Conservation (phyloP, 92 coral and sea anemone species). For the Diadumene lineata region DNA sequence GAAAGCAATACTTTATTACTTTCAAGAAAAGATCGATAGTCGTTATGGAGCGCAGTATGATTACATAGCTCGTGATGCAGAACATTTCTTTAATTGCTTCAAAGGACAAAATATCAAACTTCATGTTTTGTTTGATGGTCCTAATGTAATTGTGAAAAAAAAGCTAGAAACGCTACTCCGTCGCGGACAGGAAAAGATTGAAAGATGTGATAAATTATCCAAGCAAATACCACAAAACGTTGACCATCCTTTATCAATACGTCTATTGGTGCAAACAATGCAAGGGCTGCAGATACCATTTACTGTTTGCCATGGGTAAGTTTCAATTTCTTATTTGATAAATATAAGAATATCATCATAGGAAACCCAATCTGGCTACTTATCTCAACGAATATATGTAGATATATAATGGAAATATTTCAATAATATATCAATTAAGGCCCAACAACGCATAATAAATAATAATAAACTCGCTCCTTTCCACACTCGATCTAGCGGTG, state of each 20-base stretch:
- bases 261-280: conserved; percentile 55
- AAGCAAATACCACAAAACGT: too few species aligned
- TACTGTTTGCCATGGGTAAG: conserved; percentile 85
- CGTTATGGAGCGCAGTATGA: conserved; percentile 83
- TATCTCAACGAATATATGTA: too few species aligned
- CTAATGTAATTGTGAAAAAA: conserved; percentile 58
- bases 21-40: conserved; percentile 31
- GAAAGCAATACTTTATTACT: conserved; percentile 42
- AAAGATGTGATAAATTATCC: neutral
- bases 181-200: conserved; percentile 25
- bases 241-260: conserved; percentile 45
- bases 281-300: conserved; percentile 42
- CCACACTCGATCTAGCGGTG: too few species aligned
- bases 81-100: conserved; percentile 67
- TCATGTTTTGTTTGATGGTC: conserved; percentile 82
- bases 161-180: conserved; percentile 53
- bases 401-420: too few species aligned
- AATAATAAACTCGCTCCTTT: too few species aligned
- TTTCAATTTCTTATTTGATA: neutral
- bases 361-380: too few species aligned
- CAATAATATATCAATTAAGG: too few species aligned
- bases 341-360: too few species aligned
- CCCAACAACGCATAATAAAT: too few species aligned
- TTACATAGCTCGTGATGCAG: conserved; percentile 47
- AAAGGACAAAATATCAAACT: conserved; percentile 44